Conservation (phyloP, 1,140 invertebrate genomes). For the Penaeus vannamei region DNA sequence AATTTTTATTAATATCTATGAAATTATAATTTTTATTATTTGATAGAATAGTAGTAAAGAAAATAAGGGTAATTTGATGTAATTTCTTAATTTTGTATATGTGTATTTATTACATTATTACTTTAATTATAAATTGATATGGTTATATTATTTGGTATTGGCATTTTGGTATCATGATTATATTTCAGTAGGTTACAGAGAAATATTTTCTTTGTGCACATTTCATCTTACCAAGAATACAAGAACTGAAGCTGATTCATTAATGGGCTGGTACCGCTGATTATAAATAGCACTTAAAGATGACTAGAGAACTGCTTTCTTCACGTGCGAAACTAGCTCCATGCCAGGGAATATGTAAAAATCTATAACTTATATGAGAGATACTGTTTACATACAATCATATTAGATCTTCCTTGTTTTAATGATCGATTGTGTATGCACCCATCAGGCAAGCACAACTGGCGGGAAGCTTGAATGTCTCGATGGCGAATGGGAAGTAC, state of each 20-base stretch:
- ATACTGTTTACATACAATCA: too few relatives aligned
- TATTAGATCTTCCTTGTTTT: not conserved
- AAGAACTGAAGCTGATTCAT: not conserved
- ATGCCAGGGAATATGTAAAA: too few relatives aligned
- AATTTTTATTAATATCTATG: too few relatives aligned
- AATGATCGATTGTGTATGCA: conserved; percentile 32
- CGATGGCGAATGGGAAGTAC: conserved; percentile 50
- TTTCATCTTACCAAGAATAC: not conserved
- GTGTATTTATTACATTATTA: too few relatives aligned
- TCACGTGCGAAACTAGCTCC: conserved; percentile 62
- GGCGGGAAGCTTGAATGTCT: conserved; percentile 54
- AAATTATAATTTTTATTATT: too few relatives aligned
- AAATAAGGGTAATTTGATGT: too few relatives aligned
- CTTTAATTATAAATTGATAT: too few relatives aligned
- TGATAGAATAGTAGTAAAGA: too few relatives aligned
- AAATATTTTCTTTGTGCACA: not conserved
- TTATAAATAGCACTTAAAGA: not conserved
- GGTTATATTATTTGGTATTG: too few relatives aligned
- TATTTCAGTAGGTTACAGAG: not conserved
- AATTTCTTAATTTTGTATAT: too few relatives aligned
- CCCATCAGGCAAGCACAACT: conserved; percentile 36
- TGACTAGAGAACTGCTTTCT: conserved; percentile 59
- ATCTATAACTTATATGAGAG: too few relatives aligned
- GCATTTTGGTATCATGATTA: too few relatives aligned
- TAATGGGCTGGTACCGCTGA: not conserved